Evolutionary conservation across 1,140 invertebrate genomes (phyloP).

Genomic region (Euglossa dilemma): DNA sequence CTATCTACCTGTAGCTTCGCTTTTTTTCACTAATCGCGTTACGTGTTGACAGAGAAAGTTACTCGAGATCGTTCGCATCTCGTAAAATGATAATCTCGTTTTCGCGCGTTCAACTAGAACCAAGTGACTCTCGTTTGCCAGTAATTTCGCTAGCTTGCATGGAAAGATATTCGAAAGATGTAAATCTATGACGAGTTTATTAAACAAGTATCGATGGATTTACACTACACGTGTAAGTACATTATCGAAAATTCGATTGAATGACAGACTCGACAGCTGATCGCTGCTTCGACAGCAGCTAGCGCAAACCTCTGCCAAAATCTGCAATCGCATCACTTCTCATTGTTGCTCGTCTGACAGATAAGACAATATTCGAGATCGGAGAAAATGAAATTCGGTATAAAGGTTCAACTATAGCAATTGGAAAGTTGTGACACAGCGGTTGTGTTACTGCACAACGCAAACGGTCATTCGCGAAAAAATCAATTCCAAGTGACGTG

Average conservation of each 20-base stretch:
- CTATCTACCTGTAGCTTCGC: conserved; percentile 35
- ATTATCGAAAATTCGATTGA: neutral
- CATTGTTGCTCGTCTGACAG: neutral
- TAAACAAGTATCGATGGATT: neutral
- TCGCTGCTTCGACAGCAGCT: conserved; percentile 18
- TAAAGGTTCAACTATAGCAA: conserved; percentile 12
- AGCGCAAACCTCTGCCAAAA: conserved; percentile 53
- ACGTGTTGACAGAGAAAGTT: conserved; percentile 2
- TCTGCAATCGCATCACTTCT: conserved; percentile 1
- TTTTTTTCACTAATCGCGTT: conserved; percentile 31
- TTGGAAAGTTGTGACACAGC: conserved; percentile 9
- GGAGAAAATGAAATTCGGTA: conserved; percentile 17
- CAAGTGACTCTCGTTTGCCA: neutral
- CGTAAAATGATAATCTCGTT: neutral
- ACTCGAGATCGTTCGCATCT: conserved; percentile 13
- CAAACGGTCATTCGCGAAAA: conserved; percentile 64
- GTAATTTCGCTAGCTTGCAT: neutral
- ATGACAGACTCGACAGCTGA: conserved; percentile 57
- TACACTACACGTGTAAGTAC: neutral
- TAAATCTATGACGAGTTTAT: neutral
- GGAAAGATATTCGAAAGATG: neutral
- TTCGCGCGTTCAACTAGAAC: neutral
- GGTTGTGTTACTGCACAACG: conserved; percentile 37
- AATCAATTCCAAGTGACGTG: conserved; percentile 71
- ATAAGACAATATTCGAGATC: conserved; percentile 6